Evolutionary conservation across 2,888 invertebrate species (phyloP).

Genomic region (Meliscaeva auricollis): DNA sequence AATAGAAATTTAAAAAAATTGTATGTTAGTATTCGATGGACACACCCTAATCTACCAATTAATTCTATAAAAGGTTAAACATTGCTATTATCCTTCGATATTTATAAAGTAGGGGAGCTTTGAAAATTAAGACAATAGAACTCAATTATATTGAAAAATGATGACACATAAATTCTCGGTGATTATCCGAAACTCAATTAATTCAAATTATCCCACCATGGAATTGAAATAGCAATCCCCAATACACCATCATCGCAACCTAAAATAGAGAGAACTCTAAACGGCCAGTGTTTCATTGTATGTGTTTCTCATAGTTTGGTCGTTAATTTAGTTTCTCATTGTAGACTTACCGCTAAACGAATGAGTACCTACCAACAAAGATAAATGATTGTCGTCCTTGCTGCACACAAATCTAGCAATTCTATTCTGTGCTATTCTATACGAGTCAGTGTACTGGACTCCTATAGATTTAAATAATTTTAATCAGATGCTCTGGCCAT

Average conservation of each 20-base stretch:
- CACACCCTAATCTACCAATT: not conserved
- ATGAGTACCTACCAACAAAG: conserved; percentile 35
- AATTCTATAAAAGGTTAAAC: conserved; percentile 15
- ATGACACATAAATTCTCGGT: conserved; percentile 63
- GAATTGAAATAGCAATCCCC: conserved; percentile 47
- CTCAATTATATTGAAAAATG: conserved; percentile 71
- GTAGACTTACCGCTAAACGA: conserved; percentile 4
- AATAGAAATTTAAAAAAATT: no score
- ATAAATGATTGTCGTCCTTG: conserved; percentile 44
- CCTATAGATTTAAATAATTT: conserved; percentile 47
- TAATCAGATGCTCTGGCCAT: conserved; percentile 30
- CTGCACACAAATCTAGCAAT: not conserved
- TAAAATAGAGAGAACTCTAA: not conserved
- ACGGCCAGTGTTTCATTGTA: conserved; percentile 1
- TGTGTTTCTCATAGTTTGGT: not conserved
- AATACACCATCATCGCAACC: not conserved
- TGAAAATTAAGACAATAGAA: conserved; percentile 65
- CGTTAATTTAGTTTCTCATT: conserved; percentile 19
- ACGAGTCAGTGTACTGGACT: not conserved
- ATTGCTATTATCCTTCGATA: conserved; percentile 41
- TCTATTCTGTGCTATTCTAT: not conserved
- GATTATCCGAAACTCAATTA: conserved; percentile 71
- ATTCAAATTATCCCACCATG: conserved; percentile 64
- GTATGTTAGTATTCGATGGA: no score
- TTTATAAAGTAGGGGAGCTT: conserved; percentile 13